A percentile compares a stretch with the other conserved stretches of the same genome.
These are phyloP conservation scores for Lycaena phlaeas DNA, from an alignment of 2,888 invertebrate species.

Conservation along the genomic window DNA sequence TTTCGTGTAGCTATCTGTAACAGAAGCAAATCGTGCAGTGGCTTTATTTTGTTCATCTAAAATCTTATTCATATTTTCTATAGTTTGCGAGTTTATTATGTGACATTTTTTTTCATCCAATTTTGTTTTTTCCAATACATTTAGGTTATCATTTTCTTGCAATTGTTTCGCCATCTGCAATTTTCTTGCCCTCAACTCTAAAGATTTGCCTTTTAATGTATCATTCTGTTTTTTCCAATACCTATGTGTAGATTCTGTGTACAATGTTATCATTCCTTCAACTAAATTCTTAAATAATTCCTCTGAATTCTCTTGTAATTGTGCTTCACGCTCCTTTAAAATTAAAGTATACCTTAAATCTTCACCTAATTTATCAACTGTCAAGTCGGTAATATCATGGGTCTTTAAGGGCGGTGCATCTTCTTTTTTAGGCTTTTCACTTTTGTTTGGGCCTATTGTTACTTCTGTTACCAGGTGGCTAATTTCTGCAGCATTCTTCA, in stretches of 20 bases:
- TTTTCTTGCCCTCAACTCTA: slow-evolving; percentile 52
- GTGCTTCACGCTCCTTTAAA: slow-evolving; percentile 43
- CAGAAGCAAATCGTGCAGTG: slow-evolving; percentile 60
- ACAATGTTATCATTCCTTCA: slow-evolving; percentile 46
- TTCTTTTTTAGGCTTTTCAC: slow-evolving; percentile 24
- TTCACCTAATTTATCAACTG: slow-evolving; percentile 45
- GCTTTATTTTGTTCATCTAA: slow-evolving; percentile 65
- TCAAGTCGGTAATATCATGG: slow-evolving; percentile 30
- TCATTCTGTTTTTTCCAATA: slow-evolving; percentile 47
- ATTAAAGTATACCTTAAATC: slow-evolving; percentile 45
- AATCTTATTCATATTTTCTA: slow-evolving; percentile 63
- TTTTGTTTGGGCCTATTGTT: slow-evolving; percentile 63
- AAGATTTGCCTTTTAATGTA: slow-evolving; percentile 44
- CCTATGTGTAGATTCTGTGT: slow-evolving; percentile 38
- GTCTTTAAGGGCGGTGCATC: slow-evolving; percentile 26
- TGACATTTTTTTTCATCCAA: slow-evolving; percentile 67
- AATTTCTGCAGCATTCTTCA: slow-evolving; percentile 71
- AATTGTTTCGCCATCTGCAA: slow-evolving; percentile 52
- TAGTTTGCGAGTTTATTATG: slow-evolving; percentile 45
- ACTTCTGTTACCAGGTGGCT: slow-evolving; percentile 63
- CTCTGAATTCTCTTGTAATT: slow-evolving; percentile 39
- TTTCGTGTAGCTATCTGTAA: slow-evolving; percentile 70
- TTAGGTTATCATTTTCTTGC: slow-evolving; percentile 66
- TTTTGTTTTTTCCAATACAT: slow-evolving; percentile 48
- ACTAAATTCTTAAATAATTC: slow-evolving; percentile 41